A percentile compares a stretch with the other conserved stretches of the same genome.
Evolutionary conservation across 30 jellyfish, hydroid and myxozoan genomes (phyloP).

Genomic region (Nemopilema nomurai): DNA sequence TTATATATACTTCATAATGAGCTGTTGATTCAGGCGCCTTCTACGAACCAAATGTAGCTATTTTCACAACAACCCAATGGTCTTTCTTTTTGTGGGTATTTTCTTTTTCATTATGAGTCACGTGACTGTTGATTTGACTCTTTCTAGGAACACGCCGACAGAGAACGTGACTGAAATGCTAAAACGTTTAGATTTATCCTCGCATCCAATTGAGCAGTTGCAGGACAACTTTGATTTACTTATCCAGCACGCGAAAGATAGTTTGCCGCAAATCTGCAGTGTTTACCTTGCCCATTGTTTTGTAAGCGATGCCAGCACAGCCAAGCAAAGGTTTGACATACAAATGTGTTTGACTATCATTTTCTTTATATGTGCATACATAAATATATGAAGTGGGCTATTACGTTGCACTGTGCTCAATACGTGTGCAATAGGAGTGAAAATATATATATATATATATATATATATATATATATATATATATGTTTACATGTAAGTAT

Average conservation of each 20-base stretch:
- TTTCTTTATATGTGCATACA: too few species aligned
- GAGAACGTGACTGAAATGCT: background rate
- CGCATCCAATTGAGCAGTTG: background rate
- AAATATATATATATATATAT: too few species aligned
- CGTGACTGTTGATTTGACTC: background rate
- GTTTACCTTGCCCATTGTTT: constrained; percentile 11
- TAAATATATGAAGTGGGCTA: too few species aligned
- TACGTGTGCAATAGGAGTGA: background rate
- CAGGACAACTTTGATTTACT: background rate
- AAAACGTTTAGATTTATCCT: background rate
- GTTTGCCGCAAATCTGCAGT: background rate
- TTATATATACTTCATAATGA: too few species aligned
- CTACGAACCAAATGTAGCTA: too few species aligned
- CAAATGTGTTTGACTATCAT: background rate
- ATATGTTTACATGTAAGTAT: background rate
- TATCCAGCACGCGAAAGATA: constrained; percentile 1
- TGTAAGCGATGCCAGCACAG: background rate
- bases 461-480: too few species aligned
- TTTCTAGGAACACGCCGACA: background rate
- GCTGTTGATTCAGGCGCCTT: too few species aligned
- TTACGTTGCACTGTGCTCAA: background rate
- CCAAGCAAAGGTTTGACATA: background rate
- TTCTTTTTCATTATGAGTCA: too few species aligned
- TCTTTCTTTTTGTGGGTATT: too few species aligned
- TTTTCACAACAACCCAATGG: too few species aligned